phyloP scores from a whole-genome alignment of 2,113 vertebrate species.

The Hippocampus comes region DNA sequence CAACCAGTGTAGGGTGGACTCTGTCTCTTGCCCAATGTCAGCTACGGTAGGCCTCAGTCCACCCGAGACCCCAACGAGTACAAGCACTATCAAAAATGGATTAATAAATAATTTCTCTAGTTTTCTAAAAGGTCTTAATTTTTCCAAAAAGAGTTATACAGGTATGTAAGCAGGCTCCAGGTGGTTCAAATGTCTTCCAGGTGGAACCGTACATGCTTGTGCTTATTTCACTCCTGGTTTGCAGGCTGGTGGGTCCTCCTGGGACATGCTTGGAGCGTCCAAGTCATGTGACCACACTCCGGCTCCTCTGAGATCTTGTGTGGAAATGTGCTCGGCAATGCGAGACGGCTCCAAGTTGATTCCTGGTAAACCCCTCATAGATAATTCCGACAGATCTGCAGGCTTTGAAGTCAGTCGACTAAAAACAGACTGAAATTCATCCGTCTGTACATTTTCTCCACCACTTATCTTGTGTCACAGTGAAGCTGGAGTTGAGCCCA shows the following conservation, averaged over 20 bases:
- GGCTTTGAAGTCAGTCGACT: slow-evolving; percentile 41
- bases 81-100: no score
- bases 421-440: slow-evolving; percentile 18
- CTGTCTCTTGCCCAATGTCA: no score
- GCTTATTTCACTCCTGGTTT: neutral
- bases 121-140: no score
- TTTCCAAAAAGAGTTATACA: no score
- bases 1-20: no score
- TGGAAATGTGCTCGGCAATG: slow-evolving; percentile 52
- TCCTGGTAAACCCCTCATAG: neutral
- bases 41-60: no score
- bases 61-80: no score
- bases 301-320: slow-evolving; percentile 52
- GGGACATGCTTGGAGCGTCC: slow-evolving; percentile 56
- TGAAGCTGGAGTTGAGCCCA: neutral
- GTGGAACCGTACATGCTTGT: neutral
- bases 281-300: slow-evolving; percentile 27
- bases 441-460: neutral
- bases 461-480: neutral
- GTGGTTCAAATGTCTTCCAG: neutral
- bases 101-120: no score
- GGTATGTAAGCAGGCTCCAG: neutral
- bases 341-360: slow-evolving; percentile 28
- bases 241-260: slow-evolving; percentile 58
- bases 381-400: slow-evolving; percentile 48